phyloP scores from a whole-genome alignment of 2,113 vertebrate genomes.

The Colossoma macropomum region DNA sequence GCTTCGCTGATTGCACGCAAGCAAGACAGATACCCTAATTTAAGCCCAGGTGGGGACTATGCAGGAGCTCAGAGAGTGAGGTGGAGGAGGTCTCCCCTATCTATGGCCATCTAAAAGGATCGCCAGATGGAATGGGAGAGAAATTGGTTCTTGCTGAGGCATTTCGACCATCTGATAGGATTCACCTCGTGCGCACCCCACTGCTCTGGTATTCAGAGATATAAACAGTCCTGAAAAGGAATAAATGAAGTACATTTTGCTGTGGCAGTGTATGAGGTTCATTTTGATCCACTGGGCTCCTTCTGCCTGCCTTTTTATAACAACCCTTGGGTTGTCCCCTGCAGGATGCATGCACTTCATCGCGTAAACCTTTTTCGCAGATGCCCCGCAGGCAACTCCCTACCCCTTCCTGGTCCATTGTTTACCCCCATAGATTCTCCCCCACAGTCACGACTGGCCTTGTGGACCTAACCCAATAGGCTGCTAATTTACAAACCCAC shows the following conservation, averaged over 20 bases:
- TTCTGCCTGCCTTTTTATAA: slow-evolving; percentile 19
- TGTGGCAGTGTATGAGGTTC: neutral
- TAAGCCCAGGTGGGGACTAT: neutral
- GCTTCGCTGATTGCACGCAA: slow-evolving; percentile 20
- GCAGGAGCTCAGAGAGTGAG: neutral
- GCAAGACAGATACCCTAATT: slow-evolving; percentile 26
- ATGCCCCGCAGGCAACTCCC: neutral
- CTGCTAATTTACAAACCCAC: slow-evolving; percentile 18
- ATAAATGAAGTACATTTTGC: neutral
- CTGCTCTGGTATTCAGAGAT: neutral
- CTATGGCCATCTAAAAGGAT: slow-evolving; percentile 1
- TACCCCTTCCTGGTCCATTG: slow-evolving; percentile 18
- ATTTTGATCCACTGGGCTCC: slow-evolving; percentile 4
- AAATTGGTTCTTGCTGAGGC: slow-evolving; percentile 6
- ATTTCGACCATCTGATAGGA: slow-evolving; percentile 8
- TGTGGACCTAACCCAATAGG: neutral
- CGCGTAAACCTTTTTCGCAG: neutral
- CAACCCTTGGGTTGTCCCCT: slow-evolving; percentile 3
- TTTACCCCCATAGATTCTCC: slow-evolving; percentile 1
- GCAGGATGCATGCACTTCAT: slow-evolving; percentile 1
- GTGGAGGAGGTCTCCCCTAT: neutral
- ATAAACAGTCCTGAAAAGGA: neutral
- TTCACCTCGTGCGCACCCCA: neutral
- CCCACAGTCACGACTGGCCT: neutral
- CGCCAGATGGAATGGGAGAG: neutral